Evolutionary conservation across 2,888 invertebrate species (phyloP), one percentile per base, ranked within the genome.

Genomic region (Arrhopalites spinosus): DNA sequence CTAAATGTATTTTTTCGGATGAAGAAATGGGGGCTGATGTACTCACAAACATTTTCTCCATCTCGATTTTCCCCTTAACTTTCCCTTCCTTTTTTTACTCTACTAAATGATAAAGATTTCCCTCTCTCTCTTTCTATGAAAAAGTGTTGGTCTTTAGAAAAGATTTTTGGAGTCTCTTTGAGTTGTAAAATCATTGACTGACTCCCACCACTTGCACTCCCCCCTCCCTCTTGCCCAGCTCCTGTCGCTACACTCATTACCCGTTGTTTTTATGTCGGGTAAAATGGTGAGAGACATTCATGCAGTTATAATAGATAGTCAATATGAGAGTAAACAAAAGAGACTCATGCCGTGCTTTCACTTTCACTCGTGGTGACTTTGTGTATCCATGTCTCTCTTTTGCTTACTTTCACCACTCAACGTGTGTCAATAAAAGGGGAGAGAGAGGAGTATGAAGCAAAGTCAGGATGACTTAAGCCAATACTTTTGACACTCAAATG

Each of bases 1-100:
- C 80, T 77, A 78, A 80, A 80, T 80, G 80, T 78, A 79, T 79
- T 79, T 74, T 69, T 36, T 36, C n/a, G n/a, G n/a, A n/a, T n/a
- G n/a, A n/a, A n/a, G n/a, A n/a, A n/a, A n/a, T 73, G 36, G 61
- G 68, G 56, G 66, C 66, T 66, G 53, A 23, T 71, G 36, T 36
- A 71, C 71, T 73, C 66, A n/a, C 47, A 73, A 66, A 67, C 66
- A 73, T 73, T 64, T 66, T 73, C 13, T 36, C 23, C 70, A 8
- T 50, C 50, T 45, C 63, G 27, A 25, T 63, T 63, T 29, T 29
- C 27, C 13, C 17, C 27, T 63, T n/a, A n/a, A n/a, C n/a, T n/a
- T 23, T 59, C 59, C 13, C 59, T 59, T 23, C 25, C 23, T 59
- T 13, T 23, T 13, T 23, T 8, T 23, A 3, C 36, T 36, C 11